Percentiles rank a stretch among this genome's conserved stretches.
These are phyloP conservation scores for Corythaeola cristata DNA, from an alignment of 2,113 vertebrate genomes.

Conservation along the genomic window DNA sequence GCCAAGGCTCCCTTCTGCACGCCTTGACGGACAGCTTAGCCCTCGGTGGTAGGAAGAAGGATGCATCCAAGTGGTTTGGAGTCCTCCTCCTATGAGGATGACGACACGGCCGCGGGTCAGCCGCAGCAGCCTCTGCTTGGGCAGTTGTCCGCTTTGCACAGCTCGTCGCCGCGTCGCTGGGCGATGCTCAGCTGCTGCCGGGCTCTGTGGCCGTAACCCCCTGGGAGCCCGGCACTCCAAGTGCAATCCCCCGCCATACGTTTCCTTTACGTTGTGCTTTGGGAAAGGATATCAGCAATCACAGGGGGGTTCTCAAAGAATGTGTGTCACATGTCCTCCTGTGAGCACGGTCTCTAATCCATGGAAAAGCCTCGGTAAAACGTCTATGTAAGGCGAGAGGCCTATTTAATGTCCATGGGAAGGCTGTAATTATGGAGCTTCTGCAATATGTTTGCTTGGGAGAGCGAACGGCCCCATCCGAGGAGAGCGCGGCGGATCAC, in stretches of 20 bases:
- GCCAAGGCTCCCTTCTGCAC: background rate
- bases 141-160: rapidly evolving
- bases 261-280: background rate
- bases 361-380: background rate
- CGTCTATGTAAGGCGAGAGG: background rate
- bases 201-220: background rate
- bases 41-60: background rate
- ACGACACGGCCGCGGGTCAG: background rate
- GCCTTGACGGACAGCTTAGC: no score
- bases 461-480: background rate
- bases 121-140: background rate
- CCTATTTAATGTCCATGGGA: background rate
- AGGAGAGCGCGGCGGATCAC: background rate
- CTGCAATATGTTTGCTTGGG: background rate
- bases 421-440: background rate
- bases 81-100: background rate
- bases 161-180: rapidly evolving
- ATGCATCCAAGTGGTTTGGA: background rate
- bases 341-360: background rate
- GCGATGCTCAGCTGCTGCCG: background rate
- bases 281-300: background rate
- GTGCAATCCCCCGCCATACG: rapidly evolving
- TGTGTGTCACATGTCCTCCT: background rate
- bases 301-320: background rate
- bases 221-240: background rate